A percentile compares a stretch with the other conserved stretches of the same genome.
These are phyloP conservation scores for Tringa solitaria DNA, from an alignment of 2,113 vertebrate genomes.

Conservation along the genomic window DNA sequence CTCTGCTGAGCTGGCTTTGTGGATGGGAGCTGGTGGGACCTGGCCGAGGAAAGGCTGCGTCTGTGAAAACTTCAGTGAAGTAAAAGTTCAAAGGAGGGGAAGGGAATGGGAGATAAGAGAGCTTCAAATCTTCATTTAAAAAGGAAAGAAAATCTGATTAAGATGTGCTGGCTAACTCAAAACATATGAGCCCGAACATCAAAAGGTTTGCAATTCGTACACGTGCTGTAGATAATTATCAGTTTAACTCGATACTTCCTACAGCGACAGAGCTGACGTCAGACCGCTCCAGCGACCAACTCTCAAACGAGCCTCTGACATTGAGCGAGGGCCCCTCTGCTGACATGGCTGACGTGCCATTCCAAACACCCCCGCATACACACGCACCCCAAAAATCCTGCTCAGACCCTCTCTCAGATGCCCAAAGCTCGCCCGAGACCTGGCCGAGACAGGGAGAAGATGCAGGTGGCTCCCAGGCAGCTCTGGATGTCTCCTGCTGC, in stretches of 20 bases:
- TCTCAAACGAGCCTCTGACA: slow-evolving; percentile 26
- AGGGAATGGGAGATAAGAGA: slow-evolving; percentile 41
- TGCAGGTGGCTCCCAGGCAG: not conserved
- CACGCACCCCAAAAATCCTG: not conserved
- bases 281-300: not conserved
- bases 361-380: rapidly evolving
- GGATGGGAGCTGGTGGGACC: not conserved
- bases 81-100: slow-evolving; percentile 41
- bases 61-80: not conserved
- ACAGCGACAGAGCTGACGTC: slow-evolving; percentile 54
- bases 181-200: slow-evolving; percentile 53
- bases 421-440: not conserved
- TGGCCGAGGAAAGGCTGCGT: not conserved
- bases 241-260: slow-evolving; percentile 62
- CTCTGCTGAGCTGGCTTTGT: not conserved
- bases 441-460: not conserved
- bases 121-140: slow-evolving; percentile 34
- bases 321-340: not conserved
- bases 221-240: slow-evolving; percentile 67
- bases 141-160: slow-evolving; percentile 58
- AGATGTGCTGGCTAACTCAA: slow-evolving; percentile 59
- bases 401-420: not conserved
- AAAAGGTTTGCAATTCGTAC: slow-evolving; percentile 34
- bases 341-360: rapidly evolving
- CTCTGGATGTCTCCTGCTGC: not conserved